Evolutionary conservation across 2,113 vertebrate genomes (phyloP), one percentile per base, ranked within the genome.

Genomic region (Okapia johnstoni): DNA sequence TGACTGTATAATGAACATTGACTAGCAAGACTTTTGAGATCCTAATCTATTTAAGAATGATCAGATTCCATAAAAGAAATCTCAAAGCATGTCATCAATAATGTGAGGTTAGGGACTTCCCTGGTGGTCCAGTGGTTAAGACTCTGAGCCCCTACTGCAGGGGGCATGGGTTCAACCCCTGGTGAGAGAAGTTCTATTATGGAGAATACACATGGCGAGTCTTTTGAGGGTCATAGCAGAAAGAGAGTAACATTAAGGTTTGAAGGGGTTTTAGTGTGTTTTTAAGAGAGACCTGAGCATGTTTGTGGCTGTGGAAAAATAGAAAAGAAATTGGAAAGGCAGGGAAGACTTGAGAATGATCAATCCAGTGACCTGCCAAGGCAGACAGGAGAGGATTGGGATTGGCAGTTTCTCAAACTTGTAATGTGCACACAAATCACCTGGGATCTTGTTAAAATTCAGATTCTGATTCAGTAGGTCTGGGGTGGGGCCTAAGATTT

Each of bases 1-100:
- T 86, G 61, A 97, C 28, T 93, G 33, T 12, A 25, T 52, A 92
- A 97, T 73, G 30, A 97, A 77, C 28, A 80, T 28, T 92, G 36
- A 83, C 57, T 93, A 92, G 4, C 26, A 87, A 90, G 90, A 84
- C 58, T 54, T 61, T 33, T 95, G 86, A 76, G 79, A 95, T 91
- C 95, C 50, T 95, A 88, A 94, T 93, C 80, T 93, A 58, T 66
- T 83, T 88, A 96, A 95, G 60, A 96, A 61, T 70, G 23, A 70
- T 87, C 55, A 86, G 57, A 87, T 91, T 86, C 50, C 26, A 15
- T 55, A 61, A 13, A 83, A 88, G 48, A 86, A 90, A 88, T 85
- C 25, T 85, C 33, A 12, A 94, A 96, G 43, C 88, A 61, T 84
- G 19, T 60, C 50, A 57, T 60, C 54, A 88, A 46, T 60, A 63